Evolutionary conservation across 2,888 invertebrate species (phyloP).

Genomic region (Platycheirus albimanus): DNA sequence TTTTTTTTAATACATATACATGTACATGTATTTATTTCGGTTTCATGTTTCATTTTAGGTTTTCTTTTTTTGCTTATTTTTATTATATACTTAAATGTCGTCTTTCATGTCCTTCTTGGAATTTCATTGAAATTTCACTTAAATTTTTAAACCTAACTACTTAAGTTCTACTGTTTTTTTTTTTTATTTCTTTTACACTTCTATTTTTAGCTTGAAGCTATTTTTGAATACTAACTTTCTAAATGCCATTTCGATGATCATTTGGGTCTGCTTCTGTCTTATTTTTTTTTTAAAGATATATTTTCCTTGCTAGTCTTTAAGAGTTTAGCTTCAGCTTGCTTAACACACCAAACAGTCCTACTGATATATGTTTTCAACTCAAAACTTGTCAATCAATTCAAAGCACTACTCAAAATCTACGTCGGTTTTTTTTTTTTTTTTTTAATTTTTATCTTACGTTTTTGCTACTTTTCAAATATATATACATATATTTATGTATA

Average conservation of each 20-base stretch:
- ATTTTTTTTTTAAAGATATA: constrained; percentile 38
- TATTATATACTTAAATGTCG: constrained; percentile 61
- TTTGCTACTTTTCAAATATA: constrained; percentile 66
- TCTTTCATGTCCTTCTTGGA: constrained; percentile 62
- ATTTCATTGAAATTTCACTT: constrained; percentile 75
- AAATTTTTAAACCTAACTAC: constrained; percentile 76
- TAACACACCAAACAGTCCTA: constrained; percentile 71
- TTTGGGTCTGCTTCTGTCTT: constrained; percentile 43
- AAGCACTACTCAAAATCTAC: constrained; percentile 71
- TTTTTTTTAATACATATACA: constrained; percentile 61
- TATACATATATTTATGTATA: constrained; percentile 59
- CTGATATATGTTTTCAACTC: constrained; percentile 67
- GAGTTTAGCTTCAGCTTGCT: constrained; percentile 68
- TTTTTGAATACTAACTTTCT: constrained; percentile 56
- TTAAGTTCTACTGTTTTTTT: constrained; percentile 62
- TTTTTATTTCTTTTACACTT: constrained; percentile 56
- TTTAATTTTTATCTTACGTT: constrained; percentile 61
- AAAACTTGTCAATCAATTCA: constrained; percentile 68
- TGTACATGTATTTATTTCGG: constrained; percentile 43
- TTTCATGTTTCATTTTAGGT: constrained; percentile 73
- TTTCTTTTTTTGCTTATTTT: constrained; percentile 52
- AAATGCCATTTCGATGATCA: constrained; percentile 70
- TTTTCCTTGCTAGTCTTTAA: constrained; percentile 62
- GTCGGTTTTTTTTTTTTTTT: constrained; percentile 22
- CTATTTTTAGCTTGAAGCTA: constrained; percentile 62